Conservation (phyloP, 2,113 vertebrate genomes). For the Taxidea taxus region DNA sequence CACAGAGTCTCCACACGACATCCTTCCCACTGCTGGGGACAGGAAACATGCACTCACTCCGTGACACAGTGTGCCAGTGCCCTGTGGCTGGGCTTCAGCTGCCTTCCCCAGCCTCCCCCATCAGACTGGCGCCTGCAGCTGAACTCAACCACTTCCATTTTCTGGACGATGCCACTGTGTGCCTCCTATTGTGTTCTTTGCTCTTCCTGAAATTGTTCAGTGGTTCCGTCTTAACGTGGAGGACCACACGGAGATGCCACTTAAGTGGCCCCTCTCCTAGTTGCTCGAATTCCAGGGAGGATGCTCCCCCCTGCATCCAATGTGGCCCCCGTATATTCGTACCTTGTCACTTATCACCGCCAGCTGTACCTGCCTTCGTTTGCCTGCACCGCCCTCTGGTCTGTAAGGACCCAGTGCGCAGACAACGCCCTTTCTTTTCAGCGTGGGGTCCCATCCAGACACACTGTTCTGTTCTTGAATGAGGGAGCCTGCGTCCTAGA, state of each 20-base stretch:
- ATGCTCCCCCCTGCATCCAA: fast-evolving
- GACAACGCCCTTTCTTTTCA: fast-evolving
- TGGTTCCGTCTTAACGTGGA: background rate
- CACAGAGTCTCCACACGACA: background rate
- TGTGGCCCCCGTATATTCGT: fast-evolving
- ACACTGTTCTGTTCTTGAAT: background rate
- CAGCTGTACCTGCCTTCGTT: fast-evolving
- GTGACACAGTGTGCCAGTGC: background rate
- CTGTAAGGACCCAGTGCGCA: background rate
- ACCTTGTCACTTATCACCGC: background rate
- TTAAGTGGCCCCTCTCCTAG: background rate
- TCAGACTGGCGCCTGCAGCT: background rate
- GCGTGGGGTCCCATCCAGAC: too few species aligned
- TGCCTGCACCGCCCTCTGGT: fast-evolving
- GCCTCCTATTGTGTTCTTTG: background rate
- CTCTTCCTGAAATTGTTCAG: background rate
- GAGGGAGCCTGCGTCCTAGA: background rate
- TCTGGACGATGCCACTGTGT: background rate
- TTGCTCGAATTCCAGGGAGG: too few species aligned
- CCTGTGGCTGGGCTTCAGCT: fast-evolving
- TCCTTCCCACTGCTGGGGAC: background rate
- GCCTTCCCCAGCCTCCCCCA: background rate
- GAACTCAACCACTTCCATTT: background rate
- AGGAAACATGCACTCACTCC: too few species aligned
- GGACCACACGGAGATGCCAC: fast-evolving